phyloP scores from a whole-genome alignment of 1,140 invertebrate species.

The Calliopsis andreniformis region DNA sequence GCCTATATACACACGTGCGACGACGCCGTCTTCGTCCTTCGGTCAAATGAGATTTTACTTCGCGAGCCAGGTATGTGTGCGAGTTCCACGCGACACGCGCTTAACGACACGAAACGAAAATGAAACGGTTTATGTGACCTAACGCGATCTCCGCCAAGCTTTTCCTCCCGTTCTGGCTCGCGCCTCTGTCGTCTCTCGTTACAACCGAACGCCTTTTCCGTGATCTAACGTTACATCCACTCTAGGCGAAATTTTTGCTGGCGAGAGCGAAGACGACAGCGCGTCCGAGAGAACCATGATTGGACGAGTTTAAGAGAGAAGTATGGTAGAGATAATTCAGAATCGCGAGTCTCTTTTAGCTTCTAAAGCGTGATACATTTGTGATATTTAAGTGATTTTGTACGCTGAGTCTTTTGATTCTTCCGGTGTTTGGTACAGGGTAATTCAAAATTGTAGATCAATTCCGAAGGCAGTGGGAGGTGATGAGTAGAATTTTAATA shows the following conservation, averaged over 20 bases:
- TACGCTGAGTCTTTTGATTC: too few relatives aligned
- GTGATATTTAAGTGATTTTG: too few relatives aligned
- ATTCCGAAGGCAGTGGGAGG: too few relatives aligned
- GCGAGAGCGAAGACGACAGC: background rate
- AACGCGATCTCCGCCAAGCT: background rate
- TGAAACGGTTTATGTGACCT: conserved; percentile 46
- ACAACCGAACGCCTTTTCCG: background rate
- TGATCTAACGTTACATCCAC: conserved; percentile 1
- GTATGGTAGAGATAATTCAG: conserved; percentile 8
- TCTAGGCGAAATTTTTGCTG: background rate
- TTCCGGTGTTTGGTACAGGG: too few relatives aligned
- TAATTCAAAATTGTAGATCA: too few relatives aligned
- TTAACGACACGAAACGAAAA: conserved; percentile 20
- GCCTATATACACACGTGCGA: conserved; percentile 26
- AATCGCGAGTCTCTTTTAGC: background rate
- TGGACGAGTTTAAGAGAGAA: background rate
- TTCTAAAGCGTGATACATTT: too few relatives aligned
- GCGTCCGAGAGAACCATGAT: too few relatives aligned
- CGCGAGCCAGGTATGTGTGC: conserved; percentile 14
- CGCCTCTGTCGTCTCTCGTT: background rate
- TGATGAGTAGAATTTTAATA: too few relatives aligned
- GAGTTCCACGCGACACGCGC: conserved; percentile 32
- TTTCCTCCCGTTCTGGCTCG: too few relatives aligned
- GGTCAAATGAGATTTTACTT: conserved; percentile 72
- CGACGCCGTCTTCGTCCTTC: conserved; percentile 51